phyloP scores from a whole-genome alignment of 2,797 vertebrate species.

The Malurus splendens region DNA sequence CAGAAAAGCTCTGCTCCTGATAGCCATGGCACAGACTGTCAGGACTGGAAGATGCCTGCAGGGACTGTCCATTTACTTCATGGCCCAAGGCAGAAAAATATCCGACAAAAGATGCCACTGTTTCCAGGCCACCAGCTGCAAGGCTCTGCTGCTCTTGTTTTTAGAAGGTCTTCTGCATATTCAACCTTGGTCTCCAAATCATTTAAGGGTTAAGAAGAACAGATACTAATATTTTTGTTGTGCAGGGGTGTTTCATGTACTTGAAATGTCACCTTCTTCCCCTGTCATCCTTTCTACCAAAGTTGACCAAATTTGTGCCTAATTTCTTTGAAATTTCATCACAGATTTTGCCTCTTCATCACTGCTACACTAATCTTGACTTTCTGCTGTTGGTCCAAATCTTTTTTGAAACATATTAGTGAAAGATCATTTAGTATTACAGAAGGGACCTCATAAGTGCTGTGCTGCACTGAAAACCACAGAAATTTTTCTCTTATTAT shows the following conservation, averaged over 20 bases:
- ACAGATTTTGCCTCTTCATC: background rate
- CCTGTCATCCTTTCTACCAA: background rate
- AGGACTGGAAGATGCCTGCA: background rate
- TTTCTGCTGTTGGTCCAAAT: background rate
- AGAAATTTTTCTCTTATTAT: background rate
- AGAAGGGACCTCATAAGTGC: background rate
- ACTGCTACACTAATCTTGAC: background rate
- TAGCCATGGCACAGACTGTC: background rate
- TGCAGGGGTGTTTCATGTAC: background rate
- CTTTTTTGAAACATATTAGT: background rate
- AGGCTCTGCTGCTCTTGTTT: background rate
- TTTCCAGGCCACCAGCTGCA: background rate
- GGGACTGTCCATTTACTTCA: background rate
- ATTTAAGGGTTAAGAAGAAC: background rate
- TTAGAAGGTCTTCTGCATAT: background rate
- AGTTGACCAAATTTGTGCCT: background rate
- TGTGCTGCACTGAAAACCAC: background rate
- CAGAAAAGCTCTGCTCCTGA: background rate
- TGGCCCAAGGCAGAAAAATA: background rate
- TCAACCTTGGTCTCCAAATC: background rate
- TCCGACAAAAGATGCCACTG: fast-evolving
- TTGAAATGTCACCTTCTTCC: background rate
- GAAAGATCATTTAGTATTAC: background rate
- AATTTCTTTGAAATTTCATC: background rate
- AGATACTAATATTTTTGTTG: background rate